Percentiles rank a stretch among this genome's conserved stretches.
Conservation (phyloP, 2,888 invertebrate species). For the Apotomis capreana region DNA sequence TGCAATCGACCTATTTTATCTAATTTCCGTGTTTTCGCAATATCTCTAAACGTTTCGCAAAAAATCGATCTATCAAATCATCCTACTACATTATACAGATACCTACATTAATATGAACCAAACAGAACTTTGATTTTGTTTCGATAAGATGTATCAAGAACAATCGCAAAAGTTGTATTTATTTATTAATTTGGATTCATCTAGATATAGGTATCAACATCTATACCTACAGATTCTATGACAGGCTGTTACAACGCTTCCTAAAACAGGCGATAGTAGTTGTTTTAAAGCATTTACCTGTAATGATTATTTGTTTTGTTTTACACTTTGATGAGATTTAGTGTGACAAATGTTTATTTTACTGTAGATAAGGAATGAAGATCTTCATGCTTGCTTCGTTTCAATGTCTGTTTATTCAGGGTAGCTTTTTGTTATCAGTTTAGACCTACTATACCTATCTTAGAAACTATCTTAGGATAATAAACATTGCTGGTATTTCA, state of each 20-base stretch:
- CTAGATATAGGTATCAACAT: background rate
- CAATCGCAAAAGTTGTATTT: conserved; percentile 6
- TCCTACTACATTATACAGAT: too few species aligned
- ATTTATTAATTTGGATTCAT: background rate
- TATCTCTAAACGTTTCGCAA: too few species aligned
- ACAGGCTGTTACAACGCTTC: conserved; percentile 34
- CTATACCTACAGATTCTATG: conserved; percentile 7
- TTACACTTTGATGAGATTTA: conserved; percentile 4
- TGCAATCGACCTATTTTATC: too few species aligned
- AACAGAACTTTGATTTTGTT: too few species aligned
- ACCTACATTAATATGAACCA: too few species aligned
- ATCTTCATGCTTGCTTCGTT: conserved; percentile 39
- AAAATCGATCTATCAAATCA: too few species aligned
- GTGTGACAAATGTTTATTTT: conserved; percentile 24
- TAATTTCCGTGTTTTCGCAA: too few species aligned
- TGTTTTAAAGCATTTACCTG: conserved; percentile 14
- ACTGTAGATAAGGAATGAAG: conserved; percentile 30
- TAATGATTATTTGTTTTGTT: conserved; percentile 28
- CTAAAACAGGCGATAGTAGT: conserved; percentile 24
- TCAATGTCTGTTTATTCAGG: conserved; percentile 41
- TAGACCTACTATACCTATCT: background rate
- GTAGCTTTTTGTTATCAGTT: background rate
- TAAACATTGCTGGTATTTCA: background rate
- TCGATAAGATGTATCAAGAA: too few species aligned
- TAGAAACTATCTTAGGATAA: background rate